A percentile compares a stretch with the other conserved stretches of the same genome.
Evolutionary conservation across 1,140 invertebrate species (phyloP).

Genomic region (Meloidogyne hapla): DNA sequence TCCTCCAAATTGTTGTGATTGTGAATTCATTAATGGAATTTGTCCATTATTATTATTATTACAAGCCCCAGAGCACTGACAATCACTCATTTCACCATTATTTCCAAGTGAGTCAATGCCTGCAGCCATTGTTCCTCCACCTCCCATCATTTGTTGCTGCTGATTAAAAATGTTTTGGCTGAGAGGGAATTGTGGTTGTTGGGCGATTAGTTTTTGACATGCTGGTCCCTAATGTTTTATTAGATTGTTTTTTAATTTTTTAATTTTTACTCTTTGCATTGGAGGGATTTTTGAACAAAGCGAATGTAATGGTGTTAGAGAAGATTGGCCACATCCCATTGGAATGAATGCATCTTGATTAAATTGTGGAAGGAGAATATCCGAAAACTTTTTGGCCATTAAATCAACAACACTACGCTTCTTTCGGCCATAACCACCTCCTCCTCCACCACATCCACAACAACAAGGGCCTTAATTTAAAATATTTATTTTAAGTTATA

Average conservation of each 20-base stretch:
- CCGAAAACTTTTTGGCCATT: constrained; percentile 37
- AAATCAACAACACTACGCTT: constrained; percentile 31
- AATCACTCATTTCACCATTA: background rate
- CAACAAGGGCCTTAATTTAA: background rate
- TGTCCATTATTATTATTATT: constrained; percentile 1
- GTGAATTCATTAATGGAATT: constrained; percentile 9
- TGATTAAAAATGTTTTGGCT: constrained; percentile 26
- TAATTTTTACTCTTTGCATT: constrained; percentile 3
- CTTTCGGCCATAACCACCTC: constrained; percentile 36
- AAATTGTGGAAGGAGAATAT: constrained; percentile 34
- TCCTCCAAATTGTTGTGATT: constrained; percentile 3
- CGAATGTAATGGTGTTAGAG: constrained; percentile 7
- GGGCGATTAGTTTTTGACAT: constrained; percentile 17
- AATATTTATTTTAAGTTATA: background rate
- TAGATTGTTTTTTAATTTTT: background rate
- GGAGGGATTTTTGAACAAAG: constrained; percentile 23
- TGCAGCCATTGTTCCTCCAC: background rate
- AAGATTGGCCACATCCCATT: background rate
- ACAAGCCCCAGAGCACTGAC: background rate
- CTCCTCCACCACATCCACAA: constrained; percentile 20
- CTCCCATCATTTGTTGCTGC: background rate
- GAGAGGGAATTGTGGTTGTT: constrained; percentile 19
- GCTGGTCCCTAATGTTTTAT: background rate
- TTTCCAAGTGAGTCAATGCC: background rate
- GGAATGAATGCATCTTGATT: constrained; percentile 21